phyloP scores from a whole-genome alignment of 2,888 invertebrate genomes.

The Glyphotaelius pellucidus region DNA sequence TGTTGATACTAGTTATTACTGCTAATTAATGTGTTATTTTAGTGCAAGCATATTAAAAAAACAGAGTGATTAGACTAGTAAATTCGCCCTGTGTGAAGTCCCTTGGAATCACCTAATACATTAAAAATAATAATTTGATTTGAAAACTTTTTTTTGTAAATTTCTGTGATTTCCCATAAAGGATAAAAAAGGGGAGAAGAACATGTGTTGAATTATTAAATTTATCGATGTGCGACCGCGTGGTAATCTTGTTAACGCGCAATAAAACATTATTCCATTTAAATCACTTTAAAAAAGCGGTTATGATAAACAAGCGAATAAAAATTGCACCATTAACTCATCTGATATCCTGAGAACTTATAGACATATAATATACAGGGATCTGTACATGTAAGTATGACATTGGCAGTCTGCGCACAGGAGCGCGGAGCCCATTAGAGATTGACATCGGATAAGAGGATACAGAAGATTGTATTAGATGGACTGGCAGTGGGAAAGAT shows the following conservation, averaged over 20 bases:
- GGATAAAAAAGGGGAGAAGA: neutral
- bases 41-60: too few species aligned
- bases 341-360: neutral
- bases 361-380: neutral
- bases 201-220: neutral
- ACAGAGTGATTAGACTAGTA: too few species aligned
- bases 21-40: too few species aligned
- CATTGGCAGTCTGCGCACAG: neutral
- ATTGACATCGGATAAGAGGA: constrained; percentile 8
- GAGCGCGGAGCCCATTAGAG: constrained; percentile 35
- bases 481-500: constrained; percentile 6
- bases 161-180: neutral
- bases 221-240: neutral
- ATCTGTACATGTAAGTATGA: neutral
- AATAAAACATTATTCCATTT: neutral
- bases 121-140: too few species aligned
- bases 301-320: neutral
- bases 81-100: too few species aligned
- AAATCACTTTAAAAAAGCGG: neutral
- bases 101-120: too few species aligned
- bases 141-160: too few species aligned
- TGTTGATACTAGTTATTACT: too few species aligned
- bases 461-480: neutral
- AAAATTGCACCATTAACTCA: neutral
- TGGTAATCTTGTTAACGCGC: neutral